These are phyloP conservation scores for Colletes gigas DNA, from an alignment of 1,140 invertebrate species.

Conservation along the genomic window DNA sequence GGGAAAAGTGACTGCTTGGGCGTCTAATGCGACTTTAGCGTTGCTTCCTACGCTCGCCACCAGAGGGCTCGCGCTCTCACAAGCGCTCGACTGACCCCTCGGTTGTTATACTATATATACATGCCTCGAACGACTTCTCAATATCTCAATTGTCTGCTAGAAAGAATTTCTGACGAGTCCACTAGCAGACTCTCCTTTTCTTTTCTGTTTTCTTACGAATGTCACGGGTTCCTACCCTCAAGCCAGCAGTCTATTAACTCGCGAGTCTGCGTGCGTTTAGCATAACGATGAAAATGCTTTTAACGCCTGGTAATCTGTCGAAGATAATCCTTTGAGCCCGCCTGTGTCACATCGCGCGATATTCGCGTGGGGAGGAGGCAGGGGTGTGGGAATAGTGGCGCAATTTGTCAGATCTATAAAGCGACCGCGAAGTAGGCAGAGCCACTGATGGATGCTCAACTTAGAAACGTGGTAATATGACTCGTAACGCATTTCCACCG, in stretches of 20 bases:
- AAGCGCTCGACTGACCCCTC: no score
- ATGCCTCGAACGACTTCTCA: no score
- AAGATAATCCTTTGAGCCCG: constrained; percentile 48
- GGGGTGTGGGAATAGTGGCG: constrained; percentile 29
- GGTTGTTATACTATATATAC: no score
- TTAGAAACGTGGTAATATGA: constrained; percentile 42
- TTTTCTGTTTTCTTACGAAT: no score
- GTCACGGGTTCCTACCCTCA: no score
- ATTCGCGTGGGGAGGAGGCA: constrained; percentile 24
- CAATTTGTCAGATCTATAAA: constrained; percentile 60
- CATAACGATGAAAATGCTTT: constrained; percentile 29
- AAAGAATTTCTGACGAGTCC: no score
- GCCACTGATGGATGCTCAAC: constrained; percentile 49
- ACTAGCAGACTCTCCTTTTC: no score
- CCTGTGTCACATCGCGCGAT: constrained; percentile 1
- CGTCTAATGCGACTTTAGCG: no score
- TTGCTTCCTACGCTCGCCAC: no score
- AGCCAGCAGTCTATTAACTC: constrained; percentile 36
- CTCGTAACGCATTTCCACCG: constrained; percentile 48
- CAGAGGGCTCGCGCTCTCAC: no score
- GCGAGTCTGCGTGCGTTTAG: constrained; percentile 17
- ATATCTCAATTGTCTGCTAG: no score
- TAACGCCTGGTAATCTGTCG: constrained; percentile 52
- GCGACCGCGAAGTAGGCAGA: constrained; percentile 51
- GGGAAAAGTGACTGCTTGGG: no score